Base-by-base conservation (phyloP, 2,113 vertebrate species). In the Hymenochirus boettgeri region DNA sequence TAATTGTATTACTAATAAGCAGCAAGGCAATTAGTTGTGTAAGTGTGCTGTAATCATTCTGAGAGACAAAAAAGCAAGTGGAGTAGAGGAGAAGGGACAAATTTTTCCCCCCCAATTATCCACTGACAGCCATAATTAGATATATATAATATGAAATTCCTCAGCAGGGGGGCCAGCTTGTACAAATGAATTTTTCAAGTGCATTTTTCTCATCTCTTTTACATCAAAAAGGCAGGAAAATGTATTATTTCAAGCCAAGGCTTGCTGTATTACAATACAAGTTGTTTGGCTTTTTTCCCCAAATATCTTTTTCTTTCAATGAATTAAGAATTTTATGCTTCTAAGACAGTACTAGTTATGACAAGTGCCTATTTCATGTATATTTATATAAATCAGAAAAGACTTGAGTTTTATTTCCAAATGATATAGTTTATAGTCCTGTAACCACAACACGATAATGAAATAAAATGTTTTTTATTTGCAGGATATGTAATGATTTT, bases 1-100 rank as follows among this genome's bases (percentile, higher is more conserved):
- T 98, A 96, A 94, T 95, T 95, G 93, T 96, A 97, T 94, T 91
- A 93, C 91, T 96, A 96, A 96, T 94, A 96, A 96, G 92, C 91
- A 93, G 90, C 85, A 88, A 94, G 92, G 92, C 92, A 99, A 98
- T 99, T 96, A 98, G 91, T 93, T 91, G 89, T 92, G 89, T 96
- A 93, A 93, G 94, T 92, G 91, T 88, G 89, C 91, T 93, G 89
- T 95, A 95, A 96, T 97, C 92, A 92, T 90, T 92, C 88, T 87
- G 90, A 93, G 82, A 86, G 86, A 90, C 86, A 92, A 90, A 89
- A 84, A 88, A 87, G 39, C 53, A 57, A 57, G 26, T 23, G 33
- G 42, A 31, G 77, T 77, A 77, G 80, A 79, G 83, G 82, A 85
- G 87, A 86, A 87, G 86, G 88, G 79, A 81, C 87, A 91, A 92